These are phyloP conservation scores for Troglohyphantes excavatus DNA, from an alignment of 2,888 invertebrate genomes.

Conservation along the genomic window DNA sequence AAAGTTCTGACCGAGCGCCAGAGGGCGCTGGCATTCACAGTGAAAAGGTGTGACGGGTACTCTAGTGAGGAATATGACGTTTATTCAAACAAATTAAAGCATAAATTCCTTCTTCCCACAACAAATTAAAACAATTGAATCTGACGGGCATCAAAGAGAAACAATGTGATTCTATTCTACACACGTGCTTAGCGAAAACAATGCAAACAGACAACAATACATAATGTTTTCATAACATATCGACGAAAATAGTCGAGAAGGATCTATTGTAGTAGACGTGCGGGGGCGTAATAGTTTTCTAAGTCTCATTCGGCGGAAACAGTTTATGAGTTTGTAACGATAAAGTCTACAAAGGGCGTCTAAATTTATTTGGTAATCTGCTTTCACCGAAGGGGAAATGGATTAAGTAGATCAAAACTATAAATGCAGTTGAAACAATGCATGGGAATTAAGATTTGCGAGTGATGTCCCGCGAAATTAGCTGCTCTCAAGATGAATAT, in stretches of 20 bases:
- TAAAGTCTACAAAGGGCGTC: neutral
- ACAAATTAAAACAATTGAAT: no score
- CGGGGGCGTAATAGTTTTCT: neutral
- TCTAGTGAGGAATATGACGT: no score
- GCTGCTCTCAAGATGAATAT: neutral
- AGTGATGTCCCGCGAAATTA: neutral
- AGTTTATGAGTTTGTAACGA: neutral
- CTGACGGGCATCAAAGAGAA: no score
- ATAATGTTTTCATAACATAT: constrained; percentile 5
- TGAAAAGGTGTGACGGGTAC: no score
- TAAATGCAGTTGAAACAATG: neutral
- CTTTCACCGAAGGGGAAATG: neutral
- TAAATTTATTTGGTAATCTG: neutral
- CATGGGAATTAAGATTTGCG: neutral
- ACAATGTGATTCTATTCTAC: no score
- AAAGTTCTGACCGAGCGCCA: no score
- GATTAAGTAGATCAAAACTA: constrained; percentile 1
- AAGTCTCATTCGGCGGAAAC: neutral
- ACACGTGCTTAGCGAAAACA: neutral
- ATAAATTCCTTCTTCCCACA: no score
- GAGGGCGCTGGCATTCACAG: no score
- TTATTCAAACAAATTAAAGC: no score
- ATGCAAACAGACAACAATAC: neutral
- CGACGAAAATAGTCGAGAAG: neutral
- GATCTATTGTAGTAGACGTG: neutral